Evolutionary conservation across 2,797 vertebrate genomes (phyloP).

Genomic region (Poecilia picta): DNA sequence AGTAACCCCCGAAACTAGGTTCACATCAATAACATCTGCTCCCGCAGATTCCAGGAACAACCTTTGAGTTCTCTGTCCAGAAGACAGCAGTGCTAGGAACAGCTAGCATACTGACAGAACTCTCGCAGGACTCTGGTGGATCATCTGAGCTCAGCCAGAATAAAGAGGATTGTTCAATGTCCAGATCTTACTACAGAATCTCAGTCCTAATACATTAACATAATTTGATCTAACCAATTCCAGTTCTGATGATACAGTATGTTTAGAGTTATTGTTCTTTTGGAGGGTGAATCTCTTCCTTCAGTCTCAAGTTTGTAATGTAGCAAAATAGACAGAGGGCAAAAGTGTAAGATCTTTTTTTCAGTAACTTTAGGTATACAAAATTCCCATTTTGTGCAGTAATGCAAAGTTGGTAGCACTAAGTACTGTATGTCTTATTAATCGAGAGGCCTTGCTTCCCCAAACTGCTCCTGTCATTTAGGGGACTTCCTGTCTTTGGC

Average conservation of each 20-base stretch:
- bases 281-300: not conserved
- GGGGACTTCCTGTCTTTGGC: not conserved
- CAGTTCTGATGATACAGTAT: not conserved
- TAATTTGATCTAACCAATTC: not conserved
- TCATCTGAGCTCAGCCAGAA: not conserved
- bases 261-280: not conserved
- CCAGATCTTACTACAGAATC: not conserved
- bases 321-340: not conserved
- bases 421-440: not conserved
- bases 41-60: not conserved
- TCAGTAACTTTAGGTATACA: not conserved
- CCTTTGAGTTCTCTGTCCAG: not conserved
- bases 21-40: not conserved
- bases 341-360: not conserved
- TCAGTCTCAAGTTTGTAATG: not conserved
- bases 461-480: constrained; percentile 1
- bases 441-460: not conserved
- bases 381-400: not conserved
- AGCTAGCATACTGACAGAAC: not conserved
- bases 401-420: not conserved
- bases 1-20: not conserved
- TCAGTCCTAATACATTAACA: not conserved
- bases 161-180: not conserved
- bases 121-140: not conserved
- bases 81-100: not conserved